Conservation (phyloP, 2,888 invertebrate genomes). For the Mechanitis messenoides region DNA sequence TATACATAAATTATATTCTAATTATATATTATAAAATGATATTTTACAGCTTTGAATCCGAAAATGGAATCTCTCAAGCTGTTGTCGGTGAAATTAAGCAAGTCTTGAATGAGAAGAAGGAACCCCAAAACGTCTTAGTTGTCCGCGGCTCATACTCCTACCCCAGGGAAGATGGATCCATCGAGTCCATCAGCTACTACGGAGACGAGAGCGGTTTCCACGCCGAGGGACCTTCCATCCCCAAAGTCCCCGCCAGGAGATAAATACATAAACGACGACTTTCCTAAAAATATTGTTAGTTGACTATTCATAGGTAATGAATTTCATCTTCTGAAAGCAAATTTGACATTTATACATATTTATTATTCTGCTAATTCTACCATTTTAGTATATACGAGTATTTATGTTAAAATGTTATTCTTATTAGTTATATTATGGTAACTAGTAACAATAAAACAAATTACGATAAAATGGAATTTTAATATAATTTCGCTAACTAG, state of each 20-base stretch:
- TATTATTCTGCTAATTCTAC: too few species aligned
- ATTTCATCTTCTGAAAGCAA: too few species aligned
- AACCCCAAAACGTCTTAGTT: conserved; percentile 72
- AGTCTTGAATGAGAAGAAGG: conserved; percentile 73
- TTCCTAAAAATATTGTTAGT: neutral
- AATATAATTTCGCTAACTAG: too few species aligned
- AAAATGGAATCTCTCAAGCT: conserved; percentile 71
- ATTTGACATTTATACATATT: too few species aligned
- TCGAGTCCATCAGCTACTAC: conserved; percentile 67
- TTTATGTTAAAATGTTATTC: too few species aligned
- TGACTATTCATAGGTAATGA: neutral
- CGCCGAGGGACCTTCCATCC: conserved; percentile 78
- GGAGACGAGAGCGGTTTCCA: conserved; percentile 81
- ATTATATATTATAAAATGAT: neutral
- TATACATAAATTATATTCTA: neutral
- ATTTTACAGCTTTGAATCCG: conserved; percentile 67
- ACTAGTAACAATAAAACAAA: too few species aligned
- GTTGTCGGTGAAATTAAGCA: conserved; percentile 66
- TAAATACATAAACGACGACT: neutral
- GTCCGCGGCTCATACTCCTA: conserved; percentile 79
- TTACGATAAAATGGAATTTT: too few species aligned
- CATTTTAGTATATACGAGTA: too few species aligned
- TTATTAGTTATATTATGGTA: too few species aligned
- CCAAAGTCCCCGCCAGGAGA: conserved; percentile 55
- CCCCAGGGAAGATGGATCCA: conserved; percentile 72